Evolutionary conservation across 2,797 vertebrate genomes (phyloP).

Genomic region (Acomys russatus): DNA sequence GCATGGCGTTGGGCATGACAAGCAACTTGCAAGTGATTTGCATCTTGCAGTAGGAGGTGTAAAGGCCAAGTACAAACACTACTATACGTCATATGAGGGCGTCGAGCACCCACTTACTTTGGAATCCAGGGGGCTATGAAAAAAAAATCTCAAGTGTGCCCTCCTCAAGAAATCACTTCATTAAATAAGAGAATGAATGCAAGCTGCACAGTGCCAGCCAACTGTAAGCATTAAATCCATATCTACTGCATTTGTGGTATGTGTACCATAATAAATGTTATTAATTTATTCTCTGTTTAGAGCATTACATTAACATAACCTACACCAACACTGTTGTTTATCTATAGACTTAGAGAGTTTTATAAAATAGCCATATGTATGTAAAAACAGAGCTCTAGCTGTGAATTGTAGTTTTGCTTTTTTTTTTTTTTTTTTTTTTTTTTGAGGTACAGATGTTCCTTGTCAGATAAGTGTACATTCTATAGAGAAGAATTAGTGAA

Average conservation of each 20-base stretch:
- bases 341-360: neutral
- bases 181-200: neutral
- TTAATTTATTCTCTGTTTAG: constrained; percentile 3
- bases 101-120: neutral
- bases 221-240: neutral
- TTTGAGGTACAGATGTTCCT: neutral
- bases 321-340: neutral
- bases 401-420: neutral
- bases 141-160: neutral
- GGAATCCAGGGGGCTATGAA: neutral
- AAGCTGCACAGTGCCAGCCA: neutral
- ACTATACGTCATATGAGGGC: neutral
- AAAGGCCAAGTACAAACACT: neutral
- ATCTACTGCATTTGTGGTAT: neutral
- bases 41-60: neutral
- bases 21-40: neutral
- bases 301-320: neutral
- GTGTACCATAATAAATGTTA: neutral
- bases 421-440: neutral
- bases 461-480: neutral
- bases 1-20: neutral
- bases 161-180: neutral
- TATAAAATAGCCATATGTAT: neutral
- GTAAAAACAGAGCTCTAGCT: neutral
- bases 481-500: neutral